phyloP scores from a whole-genome alignment of 1,140 invertebrate species.

The Glossosoma conforme region DNA sequence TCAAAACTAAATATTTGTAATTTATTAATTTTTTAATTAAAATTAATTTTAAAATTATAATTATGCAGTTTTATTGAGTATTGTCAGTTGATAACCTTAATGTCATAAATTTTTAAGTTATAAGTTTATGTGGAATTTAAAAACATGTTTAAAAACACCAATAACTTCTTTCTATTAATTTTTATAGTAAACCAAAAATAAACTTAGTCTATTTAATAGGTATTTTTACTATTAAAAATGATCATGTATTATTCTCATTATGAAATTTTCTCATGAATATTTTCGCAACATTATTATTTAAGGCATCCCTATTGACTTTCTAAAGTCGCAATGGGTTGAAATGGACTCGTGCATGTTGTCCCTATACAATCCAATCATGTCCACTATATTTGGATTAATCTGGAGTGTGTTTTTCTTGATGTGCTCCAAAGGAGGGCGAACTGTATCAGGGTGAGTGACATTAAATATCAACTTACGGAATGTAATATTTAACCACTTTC shows the following conservation, averaged over 20 bases:
- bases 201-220: too few species aligned
- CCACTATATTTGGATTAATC: constrained; percentile 44
- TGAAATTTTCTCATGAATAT: not conserved
- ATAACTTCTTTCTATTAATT: not conserved
- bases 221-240: too few species aligned
- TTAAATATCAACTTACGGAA: too few species aligned
- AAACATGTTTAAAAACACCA: not conserved
- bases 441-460: constrained; percentile 39
- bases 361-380: constrained; percentile 43
- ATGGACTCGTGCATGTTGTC: constrained; percentile 41
- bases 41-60: too few species aligned
- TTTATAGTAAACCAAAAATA: not conserved
- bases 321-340: constrained; percentile 45
- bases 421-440: constrained; percentile 40
- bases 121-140: too few species aligned
- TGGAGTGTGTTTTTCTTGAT: constrained; percentile 48
- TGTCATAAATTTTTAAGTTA: too few species aligned
- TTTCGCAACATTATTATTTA: not conserved
- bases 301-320: constrained; percentile 41
- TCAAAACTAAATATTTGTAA: too few species aligned
- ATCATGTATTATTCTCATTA: too few species aligned
- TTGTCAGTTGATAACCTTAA: too few species aligned
- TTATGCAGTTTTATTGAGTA: too few species aligned
- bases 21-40: too few species aligned
- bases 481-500: too few species aligned